Conservation (phyloP, 2,888 invertebrate genomes). For the Lasioglossum zephyrum region DNA sequence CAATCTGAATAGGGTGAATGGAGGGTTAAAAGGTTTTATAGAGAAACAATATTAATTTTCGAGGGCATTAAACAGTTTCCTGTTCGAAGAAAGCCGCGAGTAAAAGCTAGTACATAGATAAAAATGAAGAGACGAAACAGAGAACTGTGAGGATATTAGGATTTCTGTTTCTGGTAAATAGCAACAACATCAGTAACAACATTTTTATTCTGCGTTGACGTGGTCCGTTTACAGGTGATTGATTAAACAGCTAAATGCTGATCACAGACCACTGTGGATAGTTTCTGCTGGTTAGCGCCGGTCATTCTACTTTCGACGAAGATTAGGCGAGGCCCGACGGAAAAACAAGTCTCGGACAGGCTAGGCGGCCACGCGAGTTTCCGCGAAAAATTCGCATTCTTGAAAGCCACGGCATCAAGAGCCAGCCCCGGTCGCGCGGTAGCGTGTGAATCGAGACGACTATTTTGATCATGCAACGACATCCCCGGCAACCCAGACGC, state of each 20-base stretch:
- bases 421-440: neutral
- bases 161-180: neutral
- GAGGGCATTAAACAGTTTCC: too few species aligned
- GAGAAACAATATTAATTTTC: too few species aligned
- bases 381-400: constrained; percentile 39
- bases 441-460: constrained; percentile 40
- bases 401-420: constrained; percentile 11
- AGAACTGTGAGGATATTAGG: too few species aligned
- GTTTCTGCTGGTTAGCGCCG: neutral
- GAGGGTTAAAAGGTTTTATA: too few species aligned
- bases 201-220: too few species aligned
- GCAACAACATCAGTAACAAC: too few species aligned
- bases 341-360: neutral
- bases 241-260: too few species aligned
- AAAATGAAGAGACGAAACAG: too few species aligned
- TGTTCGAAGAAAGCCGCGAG: too few species aligned
- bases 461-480: constrained; percentile 49
- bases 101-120: too few species aligned
- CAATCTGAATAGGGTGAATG: too few species aligned
- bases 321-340: neutral
- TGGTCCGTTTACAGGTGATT: neutral
- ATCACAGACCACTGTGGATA: neutral
- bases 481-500: neutral
- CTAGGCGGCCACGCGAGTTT: constrained; percentile 20
- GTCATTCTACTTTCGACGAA: neutral